Evolutionary conservation across 2,797 vertebrate genomes (phyloP).

Genomic region (Tamandua tetradactyla): DNA sequence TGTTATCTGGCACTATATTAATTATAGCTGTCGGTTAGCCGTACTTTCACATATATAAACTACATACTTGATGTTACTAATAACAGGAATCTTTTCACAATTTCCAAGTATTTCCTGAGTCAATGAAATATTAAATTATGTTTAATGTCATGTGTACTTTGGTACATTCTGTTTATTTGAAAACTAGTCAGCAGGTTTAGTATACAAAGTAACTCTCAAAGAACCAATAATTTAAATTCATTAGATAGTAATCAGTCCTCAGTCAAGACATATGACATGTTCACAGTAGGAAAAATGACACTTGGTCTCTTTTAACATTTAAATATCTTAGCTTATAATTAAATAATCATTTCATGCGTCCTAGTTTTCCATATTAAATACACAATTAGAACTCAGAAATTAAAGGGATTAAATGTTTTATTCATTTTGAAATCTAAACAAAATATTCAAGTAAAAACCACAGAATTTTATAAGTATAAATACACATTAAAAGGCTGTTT

Average conservation of each 20-base stretch:
- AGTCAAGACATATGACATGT: not conserved
- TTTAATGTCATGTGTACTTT: not conserved
- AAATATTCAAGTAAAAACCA: slow-evolving; percentile 37
- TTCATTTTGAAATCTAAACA: slow-evolving; percentile 52
- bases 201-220: not conserved
- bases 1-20: slow-evolving; percentile 28
- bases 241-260: not conserved
- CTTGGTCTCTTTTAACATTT: not conserved
- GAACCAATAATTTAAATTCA: not conserved
- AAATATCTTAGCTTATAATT: not conserved
- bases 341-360: not conserved
- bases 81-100: not conserved
- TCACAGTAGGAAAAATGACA: not conserved
- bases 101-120: slow-evolving; percentile 17
- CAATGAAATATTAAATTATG: slow-evolving; percentile 9
- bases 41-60: not conserved
- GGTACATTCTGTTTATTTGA: not conserved
- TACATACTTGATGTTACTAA: not conserved
- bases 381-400: slow-evolving; percentile 11
- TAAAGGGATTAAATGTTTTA: slow-evolving; percentile 47
- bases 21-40: not conserved
- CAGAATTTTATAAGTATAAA: not conserved
- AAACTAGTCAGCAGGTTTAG: slow-evolving; percentile 10
- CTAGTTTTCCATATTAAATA: slow-evolving; percentile 26
- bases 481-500: not conserved